Evolutionary conservation across 2,797 vertebrate genomes (phyloP).

Genomic region (Megalops cyprinoides): DNA sequence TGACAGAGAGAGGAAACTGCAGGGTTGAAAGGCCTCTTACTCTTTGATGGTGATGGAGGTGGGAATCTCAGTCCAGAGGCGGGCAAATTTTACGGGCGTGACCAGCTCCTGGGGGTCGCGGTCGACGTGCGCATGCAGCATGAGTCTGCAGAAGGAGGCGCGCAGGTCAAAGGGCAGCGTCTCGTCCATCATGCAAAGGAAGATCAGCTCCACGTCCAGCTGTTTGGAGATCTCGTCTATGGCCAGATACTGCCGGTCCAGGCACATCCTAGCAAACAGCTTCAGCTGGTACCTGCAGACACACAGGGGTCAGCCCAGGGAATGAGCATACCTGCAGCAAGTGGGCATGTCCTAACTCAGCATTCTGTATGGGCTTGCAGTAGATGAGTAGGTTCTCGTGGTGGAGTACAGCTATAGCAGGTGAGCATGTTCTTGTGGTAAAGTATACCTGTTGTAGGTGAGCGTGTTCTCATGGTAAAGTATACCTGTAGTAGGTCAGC

Average conservation of each 20-base stretch:
- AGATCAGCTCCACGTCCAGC: slow-evolving; percentile 93
- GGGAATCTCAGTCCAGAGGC: slow-evolving; percentile 96
- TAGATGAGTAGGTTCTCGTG: not conserved
- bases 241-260: slow-evolving; percentile 96
- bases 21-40: slow-evolving; percentile 66
- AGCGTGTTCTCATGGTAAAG: not conserved
- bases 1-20: not conserved
- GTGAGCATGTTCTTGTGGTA: not conserved
- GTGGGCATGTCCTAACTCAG: no score
- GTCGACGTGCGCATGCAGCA: slow-evolving; percentile 95
- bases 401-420: no score
- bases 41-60: slow-evolving; percentile 96
- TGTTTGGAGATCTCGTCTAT: slow-evolving; percentile 98
- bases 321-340: not conserved
- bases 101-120: slow-evolving; percentile 95
- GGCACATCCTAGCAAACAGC: slow-evolving; percentile 94
- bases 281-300: slow-evolving; percentile 91
- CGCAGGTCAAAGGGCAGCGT: slow-evolving; percentile 92
- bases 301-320: not conserved
- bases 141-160: slow-evolving; percentile 96
- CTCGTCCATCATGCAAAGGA: slow-evolving; percentile 97
- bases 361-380: no score
- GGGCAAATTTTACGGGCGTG: slow-evolving; percentile 92
- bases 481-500: not conserved
- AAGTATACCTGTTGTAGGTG: not conserved